A percentile compares a stretch with the other conserved stretches of the same genome.
phyloP scores from a whole-genome alignment of 2,888 invertebrate genomes.

The Diplolepis rosae region DNA sequence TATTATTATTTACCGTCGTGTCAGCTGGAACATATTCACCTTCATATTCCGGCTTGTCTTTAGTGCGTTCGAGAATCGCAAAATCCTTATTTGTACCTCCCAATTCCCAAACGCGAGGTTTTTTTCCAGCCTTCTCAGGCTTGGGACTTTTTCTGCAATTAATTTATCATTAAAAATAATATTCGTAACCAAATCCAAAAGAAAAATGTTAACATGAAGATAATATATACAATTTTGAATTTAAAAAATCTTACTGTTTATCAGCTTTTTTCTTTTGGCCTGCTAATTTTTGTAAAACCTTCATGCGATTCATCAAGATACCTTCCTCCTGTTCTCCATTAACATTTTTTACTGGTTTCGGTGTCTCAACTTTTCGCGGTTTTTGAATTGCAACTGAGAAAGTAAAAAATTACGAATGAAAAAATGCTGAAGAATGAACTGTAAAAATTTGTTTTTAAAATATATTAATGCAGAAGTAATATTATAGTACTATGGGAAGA shows the following conservation, averaged over 20 bases:
- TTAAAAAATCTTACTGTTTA: slow-evolving; percentile 74
- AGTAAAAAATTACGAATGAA: slow-evolving; percentile 20
- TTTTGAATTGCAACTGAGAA: slow-evolving; percentile 63
- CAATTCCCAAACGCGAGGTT: slow-evolving; percentile 92
- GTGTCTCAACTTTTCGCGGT: slow-evolving; percentile 67
- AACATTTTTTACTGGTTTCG: slow-evolving; percentile 70
- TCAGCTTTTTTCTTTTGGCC: slow-evolving; percentile 80
- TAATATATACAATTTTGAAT: too few species aligned
- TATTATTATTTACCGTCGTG: slow-evolving; percentile 76
- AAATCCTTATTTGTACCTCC: slow-evolving; percentile 87
- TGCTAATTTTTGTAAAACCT: slow-evolving; percentile 85
- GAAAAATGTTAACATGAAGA: neutral
- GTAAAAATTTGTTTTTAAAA: too few species aligned
- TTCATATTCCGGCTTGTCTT: slow-evolving; percentile 81
- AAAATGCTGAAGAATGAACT: too few species aligned
- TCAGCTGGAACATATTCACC: slow-evolving; percentile 79
- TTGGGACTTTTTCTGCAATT: slow-evolving; percentile 75
- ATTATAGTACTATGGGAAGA: too few species aligned
- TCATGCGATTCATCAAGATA: slow-evolving; percentile 84
- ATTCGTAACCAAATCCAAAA: slow-evolving; percentile 74
- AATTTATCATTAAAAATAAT: slow-evolving; percentile 45
- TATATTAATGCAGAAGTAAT: too few species aligned
- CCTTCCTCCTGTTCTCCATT: slow-evolving; percentile 76
- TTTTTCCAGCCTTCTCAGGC: slow-evolving; percentile 85
- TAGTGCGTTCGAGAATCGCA: slow-evolving; percentile 86